A percentile compares a stretch with the other conserved stretches of the same genome.
Evolutionary conservation across 2,797 vertebrate genomes (phyloP).

Genomic region (Harpia harpyja): DNA sequence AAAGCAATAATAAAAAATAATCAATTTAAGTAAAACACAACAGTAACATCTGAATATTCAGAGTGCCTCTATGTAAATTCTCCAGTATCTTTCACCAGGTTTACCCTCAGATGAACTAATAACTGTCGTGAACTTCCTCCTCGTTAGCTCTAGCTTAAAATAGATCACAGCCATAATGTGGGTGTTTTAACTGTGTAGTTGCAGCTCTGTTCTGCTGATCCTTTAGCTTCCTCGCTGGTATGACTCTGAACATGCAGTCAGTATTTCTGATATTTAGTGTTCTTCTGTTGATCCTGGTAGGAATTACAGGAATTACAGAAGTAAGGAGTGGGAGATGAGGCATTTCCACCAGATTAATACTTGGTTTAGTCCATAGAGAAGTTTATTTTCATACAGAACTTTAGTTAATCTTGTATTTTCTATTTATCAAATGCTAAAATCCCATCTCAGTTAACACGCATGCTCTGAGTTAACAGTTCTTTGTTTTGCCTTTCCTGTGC

Average conservation of each 20-base stretch:
- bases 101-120: background rate
- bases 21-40: background rate
- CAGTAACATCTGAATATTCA: background rate
- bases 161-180: background rate
- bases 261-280: background rate
- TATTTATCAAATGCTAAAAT: background rate
- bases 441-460: accelerated
- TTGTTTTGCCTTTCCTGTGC: conserved; percentile 29
- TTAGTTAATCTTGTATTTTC: background rate
- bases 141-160: accelerated
- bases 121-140: background rate
- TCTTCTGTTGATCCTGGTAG: background rate
- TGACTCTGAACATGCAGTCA: background rate
- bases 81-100: background rate
- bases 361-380: accelerated
- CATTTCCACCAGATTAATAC: background rate
- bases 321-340: background rate
- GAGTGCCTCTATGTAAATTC: background rate
- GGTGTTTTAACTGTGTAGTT: background rate
- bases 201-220: background rate
- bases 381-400: background rate
- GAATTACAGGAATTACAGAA: background rate
- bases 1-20: background rate
- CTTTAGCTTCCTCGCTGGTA: background rate
- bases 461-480: background rate